phyloP scores from a whole-genome alignment of 2,797 vertebrate genomes.

The Lepilemur septentrionalis region DNA sequence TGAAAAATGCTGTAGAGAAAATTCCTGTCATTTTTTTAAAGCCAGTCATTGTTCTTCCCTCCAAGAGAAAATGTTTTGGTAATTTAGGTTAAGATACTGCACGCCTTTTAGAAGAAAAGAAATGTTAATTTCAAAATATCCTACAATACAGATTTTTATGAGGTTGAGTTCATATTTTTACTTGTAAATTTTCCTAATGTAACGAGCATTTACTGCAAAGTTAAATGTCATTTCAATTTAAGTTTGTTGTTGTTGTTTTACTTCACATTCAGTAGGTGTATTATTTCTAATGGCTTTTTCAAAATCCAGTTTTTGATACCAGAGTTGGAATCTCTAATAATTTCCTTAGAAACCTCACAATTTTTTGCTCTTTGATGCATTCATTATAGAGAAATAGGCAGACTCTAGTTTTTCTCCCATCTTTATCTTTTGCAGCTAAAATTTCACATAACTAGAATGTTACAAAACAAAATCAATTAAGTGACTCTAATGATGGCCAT shows the following conservation, averaged over 20 bases:
- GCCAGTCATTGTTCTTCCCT: neutral
- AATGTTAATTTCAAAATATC: neutral
- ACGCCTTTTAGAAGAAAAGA: neutral
- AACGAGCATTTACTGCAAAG: neutral
- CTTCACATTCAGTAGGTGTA: neutral
- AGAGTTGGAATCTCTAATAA: neutral
- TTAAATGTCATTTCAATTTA: neutral
- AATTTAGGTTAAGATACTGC: neutral
- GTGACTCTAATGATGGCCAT: neutral
- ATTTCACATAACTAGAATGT: neutral
- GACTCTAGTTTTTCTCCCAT: neutral
- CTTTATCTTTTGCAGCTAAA: neutral
- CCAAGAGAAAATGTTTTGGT: neutral
- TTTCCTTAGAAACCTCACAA: neutral
- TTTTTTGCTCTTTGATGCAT: neutral
- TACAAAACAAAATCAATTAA: conserved; percentile 19
- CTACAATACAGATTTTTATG: neutral
- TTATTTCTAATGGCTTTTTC: neutral
- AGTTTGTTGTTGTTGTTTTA: neutral
- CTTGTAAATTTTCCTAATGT: neutral
- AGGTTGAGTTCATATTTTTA: neutral
- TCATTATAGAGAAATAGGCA: neutral
- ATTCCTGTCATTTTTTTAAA: neutral
- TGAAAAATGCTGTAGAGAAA: neutral
- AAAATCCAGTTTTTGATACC: neutral